A percentile compares a stretch with the other conserved stretches of the same genome.
phyloP scores from a whole-genome alignment of 1,140 invertebrate genomes.

The Calosoma granatense region DNA sequence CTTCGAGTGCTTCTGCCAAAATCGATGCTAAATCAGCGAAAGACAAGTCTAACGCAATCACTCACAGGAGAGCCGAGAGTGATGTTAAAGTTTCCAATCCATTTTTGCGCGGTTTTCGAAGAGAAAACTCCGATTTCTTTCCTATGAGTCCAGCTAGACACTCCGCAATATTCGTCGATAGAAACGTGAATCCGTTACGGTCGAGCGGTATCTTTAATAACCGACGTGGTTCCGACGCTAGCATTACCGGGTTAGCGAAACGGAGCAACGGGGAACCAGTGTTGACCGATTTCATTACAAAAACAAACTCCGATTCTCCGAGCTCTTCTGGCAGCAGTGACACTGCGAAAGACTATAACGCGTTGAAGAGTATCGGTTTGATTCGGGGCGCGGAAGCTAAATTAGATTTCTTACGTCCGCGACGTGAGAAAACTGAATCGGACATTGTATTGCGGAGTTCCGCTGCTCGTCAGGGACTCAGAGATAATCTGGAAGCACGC shows the following conservation, averaged over 20 bases:
- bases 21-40: conserved; percentile 29
- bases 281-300: conserved; percentile 58
- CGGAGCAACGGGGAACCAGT: conserved; percentile 54
- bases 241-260: conserved; percentile 34
- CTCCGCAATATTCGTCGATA: conserved; percentile 54
- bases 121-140: conserved; percentile 73
- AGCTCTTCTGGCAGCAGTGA: conserved; percentile 12
- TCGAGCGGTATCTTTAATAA: conserved; percentile 56
- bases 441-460: conserved; percentile 64
- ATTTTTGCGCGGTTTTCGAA: conserved; percentile 64
- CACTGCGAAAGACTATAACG: conserved; percentile 31
- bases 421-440: conserved; percentile 77
- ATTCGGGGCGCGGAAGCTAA: conserved; percentile 28
- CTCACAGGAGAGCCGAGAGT: conserved; percentile 52
- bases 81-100: conserved; percentile 54
- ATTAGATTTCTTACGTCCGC: conserved; percentile 40
- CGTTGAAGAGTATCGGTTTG: conserved; percentile 34
- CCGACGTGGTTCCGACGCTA: conserved; percentile 47
- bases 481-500: conserved; percentile 36
- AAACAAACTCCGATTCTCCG: conserved; percentile 41
- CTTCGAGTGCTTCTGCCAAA: conserved; percentile 25
- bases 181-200: conserved; percentile 37
- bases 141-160: conserved; percentile 58
- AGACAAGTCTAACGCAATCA: conserved; percentile 35
- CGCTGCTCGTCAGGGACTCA: conserved; percentile 34